Conservation (phyloP, 2,797 vertebrate genomes). For the Diplodus sargus region DNA sequence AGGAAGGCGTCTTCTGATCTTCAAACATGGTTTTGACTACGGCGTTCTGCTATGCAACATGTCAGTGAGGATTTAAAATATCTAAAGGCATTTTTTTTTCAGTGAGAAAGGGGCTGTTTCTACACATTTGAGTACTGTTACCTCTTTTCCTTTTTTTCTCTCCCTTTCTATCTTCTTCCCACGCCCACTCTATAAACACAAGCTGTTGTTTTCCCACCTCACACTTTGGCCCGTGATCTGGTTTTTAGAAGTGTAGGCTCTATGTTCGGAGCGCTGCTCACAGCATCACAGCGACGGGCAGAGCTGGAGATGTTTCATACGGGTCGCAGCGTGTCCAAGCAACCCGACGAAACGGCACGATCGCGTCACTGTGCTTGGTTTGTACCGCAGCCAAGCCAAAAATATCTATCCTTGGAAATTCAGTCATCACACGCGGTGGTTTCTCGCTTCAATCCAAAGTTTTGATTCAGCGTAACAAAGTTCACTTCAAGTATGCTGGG, state of each 20-base stretch:
- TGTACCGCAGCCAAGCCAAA: constrained; percentile 37
- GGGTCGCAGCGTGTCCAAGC: not conserved
- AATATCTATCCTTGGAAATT: constrained; percentile 43
- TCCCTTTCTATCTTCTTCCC: constrained; percentile 10
- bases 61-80: not conserved
- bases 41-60: not conserved
- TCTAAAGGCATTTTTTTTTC: not conserved
- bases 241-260: constrained; percentile 17
- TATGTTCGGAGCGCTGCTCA: constrained; percentile 39
- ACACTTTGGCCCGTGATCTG: constrained; percentile 25
- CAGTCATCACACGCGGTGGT: constrained; percentile 13
- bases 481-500: constrained; percentile 6
- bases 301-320: constrained; percentile 3
- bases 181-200: constrained; percentile 7
- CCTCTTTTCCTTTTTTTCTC: not conserved
- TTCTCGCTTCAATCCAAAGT: constrained; percentile 9
- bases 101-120: not conserved
- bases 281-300: constrained; percentile 11
- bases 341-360: constrained; percentile 13
- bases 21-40: constrained; percentile 2
- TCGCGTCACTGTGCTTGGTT: constrained; percentile 24
- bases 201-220: constrained; percentile 29
- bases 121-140: not conserved
- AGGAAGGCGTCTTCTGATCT: not conserved
- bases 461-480: constrained; percentile 12